Percentiles rank a stretch among this genome's conserved stretches.
phyloP scores from a whole-genome alignment of 2,113 vertebrate species.

The Pardalotus punctatus region DNA sequence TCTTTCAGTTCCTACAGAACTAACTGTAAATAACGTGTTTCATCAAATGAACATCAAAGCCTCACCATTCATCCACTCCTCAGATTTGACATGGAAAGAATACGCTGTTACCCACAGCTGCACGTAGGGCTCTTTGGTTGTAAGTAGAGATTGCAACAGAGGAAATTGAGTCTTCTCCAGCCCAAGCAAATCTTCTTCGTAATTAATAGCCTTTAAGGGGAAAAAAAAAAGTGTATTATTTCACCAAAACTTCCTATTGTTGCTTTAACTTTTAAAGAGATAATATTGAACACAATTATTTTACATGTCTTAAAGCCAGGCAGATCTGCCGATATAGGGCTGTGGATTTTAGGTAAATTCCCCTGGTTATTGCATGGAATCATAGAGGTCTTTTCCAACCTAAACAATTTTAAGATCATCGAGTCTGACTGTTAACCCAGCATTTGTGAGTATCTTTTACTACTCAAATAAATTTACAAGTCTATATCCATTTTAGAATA shows the following conservation, averaged over 20 bases:
- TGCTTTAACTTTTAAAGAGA: background rate
- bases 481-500: background rate
- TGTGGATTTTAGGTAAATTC: background rate
- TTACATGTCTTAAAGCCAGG: background rate
- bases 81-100: constrained; percentile 81
- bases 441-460: background rate
- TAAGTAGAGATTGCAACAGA: constrained; percentile 77
- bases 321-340: background rate
- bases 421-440: background rate
- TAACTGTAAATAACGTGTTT: background rate
- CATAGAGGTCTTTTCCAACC: background rate
- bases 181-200: constrained; percentile 84
- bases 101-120: constrained; percentile 87
- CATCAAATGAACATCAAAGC: background rate
- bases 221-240: background rate
- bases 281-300: background rate
- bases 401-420: background rate
- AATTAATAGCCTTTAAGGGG: constrained; percentile 81
- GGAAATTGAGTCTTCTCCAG: constrained; percentile 82
- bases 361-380: background rate
- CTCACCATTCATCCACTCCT: constrained; percentile 89
- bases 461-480: background rate
- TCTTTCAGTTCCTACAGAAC: background rate
- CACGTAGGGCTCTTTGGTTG: constrained; percentile 83
- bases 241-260: background rate